Evolutionary conservation across 2,797 vertebrate genomes (phyloP), one percentile per base, ranked within the genome.

Genomic region (Notolabrus celidotus): DNA sequence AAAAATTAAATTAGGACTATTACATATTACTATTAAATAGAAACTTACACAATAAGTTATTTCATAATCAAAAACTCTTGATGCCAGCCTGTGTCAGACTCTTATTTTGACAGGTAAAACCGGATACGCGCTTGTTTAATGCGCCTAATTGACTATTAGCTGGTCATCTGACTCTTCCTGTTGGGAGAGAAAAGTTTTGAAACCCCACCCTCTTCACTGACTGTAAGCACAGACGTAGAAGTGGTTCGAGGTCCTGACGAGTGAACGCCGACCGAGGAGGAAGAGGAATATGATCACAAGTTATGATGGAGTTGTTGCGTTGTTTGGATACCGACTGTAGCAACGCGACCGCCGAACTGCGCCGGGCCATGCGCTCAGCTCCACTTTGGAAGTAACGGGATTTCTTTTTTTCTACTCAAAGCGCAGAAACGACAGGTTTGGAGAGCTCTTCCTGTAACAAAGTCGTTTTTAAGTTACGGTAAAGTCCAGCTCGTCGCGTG

Each of bases 81-180:
- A n/a, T 8, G 33, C 7, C 10, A 36, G 36, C 15, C 19, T 6
- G 36, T 3, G 17, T 22, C 10, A 49, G 8, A 15, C 1, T 41
- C 74, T 91, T 91, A 89, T 71, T 84, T 75, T 86, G 86, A 67
- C 0, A 53, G 3, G 3, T 0, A 0, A 0, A 2, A 25, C 61
- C 65, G 88, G 90, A 92, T 1, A 0, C 14, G 2, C 0, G 0
- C 0, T 2, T 0, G 0, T 1, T 10, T 0, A 0, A 3, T 2
- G 0, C 0, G 3, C 1, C 0, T 0, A 6, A 0, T 75, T 83
- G 16, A 63, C 73, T 0, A 0, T 2, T 8, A n/a, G 39, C 43
- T 72, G 85, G 92, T 95, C 93, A 94, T 93, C 92, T 94, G 94
- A 95, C 92, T 91, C 90, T 90, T 95, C 94, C 94, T 95, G 94